Conservation (phyloP, 2,113 vertebrate genomes). For the Anhinga rufa region DNA sequence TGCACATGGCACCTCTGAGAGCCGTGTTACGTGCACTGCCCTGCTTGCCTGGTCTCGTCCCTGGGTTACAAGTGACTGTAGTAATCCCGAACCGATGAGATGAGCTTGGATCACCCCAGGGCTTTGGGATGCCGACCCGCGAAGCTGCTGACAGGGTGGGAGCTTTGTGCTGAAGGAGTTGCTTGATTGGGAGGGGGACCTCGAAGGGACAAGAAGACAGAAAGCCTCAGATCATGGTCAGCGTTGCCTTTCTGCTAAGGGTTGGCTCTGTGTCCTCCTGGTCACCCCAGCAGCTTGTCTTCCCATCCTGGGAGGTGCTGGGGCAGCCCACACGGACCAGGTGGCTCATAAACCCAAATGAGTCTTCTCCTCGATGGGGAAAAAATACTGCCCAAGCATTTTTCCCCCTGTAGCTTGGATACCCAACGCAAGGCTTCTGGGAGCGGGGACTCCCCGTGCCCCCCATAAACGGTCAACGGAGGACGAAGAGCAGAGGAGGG, state of each 20-base stretch:
- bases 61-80: background rate
- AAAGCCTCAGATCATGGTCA: fast-evolving
- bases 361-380: background rate
- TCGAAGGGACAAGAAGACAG: background rate
- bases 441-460: fast-evolving
- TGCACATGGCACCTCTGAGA: background rate
- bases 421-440: background rate
- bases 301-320: background rate
- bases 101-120: background rate
- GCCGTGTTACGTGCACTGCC: fast-evolving
- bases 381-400: background rate
- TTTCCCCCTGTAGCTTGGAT: background rate
- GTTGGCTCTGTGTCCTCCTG: background rate
- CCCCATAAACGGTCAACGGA: background rate
- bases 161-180: background rate
- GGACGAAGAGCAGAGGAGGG: background rate
- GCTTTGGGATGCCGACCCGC: fast-evolving
- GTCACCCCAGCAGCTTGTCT: background rate
- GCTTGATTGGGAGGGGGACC: fast-evolving
- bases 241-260: background rate
- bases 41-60: background rate
- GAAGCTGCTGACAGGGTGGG: background rate
- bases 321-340: background rate
- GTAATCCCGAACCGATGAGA: background rate
- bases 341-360: background rate